Percentiles rank a stretch among this genome's conserved stretches.
Evolutionary conservation across 2,888 invertebrate species (phyloP).

Genomic region (Schizotus pectinicornis): DNA sequence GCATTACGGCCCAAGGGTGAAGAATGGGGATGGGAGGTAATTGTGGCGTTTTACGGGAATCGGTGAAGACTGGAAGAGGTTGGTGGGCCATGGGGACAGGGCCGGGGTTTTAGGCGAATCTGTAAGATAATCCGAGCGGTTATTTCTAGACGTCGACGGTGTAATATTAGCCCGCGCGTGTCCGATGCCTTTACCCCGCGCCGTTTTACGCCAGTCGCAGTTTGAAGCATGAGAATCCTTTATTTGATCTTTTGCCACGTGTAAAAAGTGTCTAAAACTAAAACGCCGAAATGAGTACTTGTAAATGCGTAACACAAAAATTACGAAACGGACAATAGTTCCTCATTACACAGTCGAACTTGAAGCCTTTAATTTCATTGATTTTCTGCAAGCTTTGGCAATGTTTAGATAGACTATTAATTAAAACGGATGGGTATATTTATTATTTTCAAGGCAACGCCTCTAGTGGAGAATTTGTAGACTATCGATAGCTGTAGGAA

Average conservation of each 20-base stretch:
- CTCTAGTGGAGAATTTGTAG: too few relatives aligned
- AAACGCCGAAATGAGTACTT: neutral
- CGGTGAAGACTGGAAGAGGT: too few relatives aligned
- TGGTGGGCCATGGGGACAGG: neutral
- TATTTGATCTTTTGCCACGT: conserved; percentile 24
- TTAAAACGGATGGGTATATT: too few relatives aligned
- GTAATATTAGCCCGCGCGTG: conserved; percentile 40
- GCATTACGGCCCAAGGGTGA: too few relatives aligned
- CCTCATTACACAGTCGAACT: neutral
- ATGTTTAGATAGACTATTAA: too few relatives aligned
- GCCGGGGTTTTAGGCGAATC: conserved; percentile 31
- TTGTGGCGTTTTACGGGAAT: too few relatives aligned
- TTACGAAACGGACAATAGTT: neutral
- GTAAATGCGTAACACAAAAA: neutral
- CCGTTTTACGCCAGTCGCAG: conserved; percentile 12
- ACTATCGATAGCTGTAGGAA: too few relatives aligned
- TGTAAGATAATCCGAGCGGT: conserved; percentile 39
- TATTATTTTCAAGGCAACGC: too few relatives aligned
- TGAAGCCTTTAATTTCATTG: too few relatives aligned
- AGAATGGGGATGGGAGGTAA: too few relatives aligned
- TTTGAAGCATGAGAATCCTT: conserved; percentile 16
- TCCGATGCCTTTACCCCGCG: conserved; percentile 11
- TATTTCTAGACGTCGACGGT: conserved; percentile 37
- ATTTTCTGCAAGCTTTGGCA: too few relatives aligned
- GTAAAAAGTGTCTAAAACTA: neutral